Conservation (phyloP, 2,113 vertebrate genomes). For the Phylloscopus trochilus region DNA sequence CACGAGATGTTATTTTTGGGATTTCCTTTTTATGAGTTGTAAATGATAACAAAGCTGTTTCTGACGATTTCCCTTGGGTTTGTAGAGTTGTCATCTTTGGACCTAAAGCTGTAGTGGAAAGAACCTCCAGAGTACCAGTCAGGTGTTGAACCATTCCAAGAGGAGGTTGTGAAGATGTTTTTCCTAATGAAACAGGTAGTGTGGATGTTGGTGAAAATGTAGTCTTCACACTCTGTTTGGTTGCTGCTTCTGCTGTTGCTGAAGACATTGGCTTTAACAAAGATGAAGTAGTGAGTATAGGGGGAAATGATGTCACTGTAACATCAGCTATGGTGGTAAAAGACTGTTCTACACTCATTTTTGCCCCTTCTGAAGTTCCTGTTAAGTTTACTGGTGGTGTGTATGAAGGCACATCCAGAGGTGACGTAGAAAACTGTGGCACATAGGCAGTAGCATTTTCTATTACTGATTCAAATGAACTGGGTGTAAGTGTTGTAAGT, state of each 20-base stretch:
- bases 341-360: background rate
- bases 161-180: background rate
- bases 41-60: background rate
- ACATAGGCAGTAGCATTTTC: background rate
- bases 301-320: constrained; percentile 2
- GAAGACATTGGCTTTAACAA: background rate
- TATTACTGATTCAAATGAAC: background rate
- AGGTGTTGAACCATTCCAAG: background rate
- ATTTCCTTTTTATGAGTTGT: background rate
- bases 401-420: background rate
- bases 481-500: background rate
- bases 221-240: background rate
- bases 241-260: background rate
- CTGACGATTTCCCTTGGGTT: background rate
- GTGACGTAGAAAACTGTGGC: background rate
- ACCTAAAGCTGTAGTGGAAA: background rate
- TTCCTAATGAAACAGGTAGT: background rate
- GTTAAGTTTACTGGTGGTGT: background rate
- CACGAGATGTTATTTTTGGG: background rate
- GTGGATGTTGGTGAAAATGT: background rate
- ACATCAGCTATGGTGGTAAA: background rate
- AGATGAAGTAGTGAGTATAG: background rate
- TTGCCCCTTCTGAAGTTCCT: background rate
- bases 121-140: background rate
- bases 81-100: background rate